A percentile compares a stretch with the other conserved stretches of the same genome.
Conservation (phyloP, 2,888 invertebrate species). For the Apotomis turbidana region DNA sequence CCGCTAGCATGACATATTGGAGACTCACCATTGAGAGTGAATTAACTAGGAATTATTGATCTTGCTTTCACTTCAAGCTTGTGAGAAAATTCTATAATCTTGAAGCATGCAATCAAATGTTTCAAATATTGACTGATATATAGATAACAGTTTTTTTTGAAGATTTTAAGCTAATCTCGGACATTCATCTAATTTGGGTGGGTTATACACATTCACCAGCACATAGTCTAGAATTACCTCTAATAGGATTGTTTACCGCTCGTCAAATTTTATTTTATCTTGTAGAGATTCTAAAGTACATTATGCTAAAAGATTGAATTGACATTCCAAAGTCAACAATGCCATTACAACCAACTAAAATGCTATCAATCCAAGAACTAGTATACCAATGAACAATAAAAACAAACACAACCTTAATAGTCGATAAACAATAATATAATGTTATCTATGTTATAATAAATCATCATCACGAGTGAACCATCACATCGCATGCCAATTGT, state of each 20-base stretch:
- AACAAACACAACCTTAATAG: background rate
- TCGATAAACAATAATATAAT: constrained; percentile 12
- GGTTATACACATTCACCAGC: too few species aligned
- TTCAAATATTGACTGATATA: too few species aligned
- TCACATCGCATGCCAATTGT: constrained; percentile 15
- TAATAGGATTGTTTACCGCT: too few species aligned
- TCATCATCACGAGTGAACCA: constrained; percentile 15
- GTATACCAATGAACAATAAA: constrained; percentile 4
- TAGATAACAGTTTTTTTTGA: too few species aligned
- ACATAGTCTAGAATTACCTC: too few species aligned
- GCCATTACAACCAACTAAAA: background rate
- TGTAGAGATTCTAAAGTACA: too few species aligned
- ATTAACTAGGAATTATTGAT: background rate
- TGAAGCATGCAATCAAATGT: background rate
- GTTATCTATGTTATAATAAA: constrained; percentile 16
- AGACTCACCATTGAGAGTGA: background rate
- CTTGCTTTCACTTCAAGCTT: background rate
- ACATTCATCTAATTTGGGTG: too few species aligned
- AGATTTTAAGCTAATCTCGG: too few species aligned
- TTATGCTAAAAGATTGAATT: too few species aligned
- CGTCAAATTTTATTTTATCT: too few species aligned
- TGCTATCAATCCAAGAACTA: background rate
- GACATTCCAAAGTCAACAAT: too few species aligned
- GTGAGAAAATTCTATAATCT: background rate
- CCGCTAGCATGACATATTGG: constrained; percentile 10